Evolutionary conservation across 1,140 invertebrate species (phyloP).

Genomic region (Drosophila eugracilis): DNA sequence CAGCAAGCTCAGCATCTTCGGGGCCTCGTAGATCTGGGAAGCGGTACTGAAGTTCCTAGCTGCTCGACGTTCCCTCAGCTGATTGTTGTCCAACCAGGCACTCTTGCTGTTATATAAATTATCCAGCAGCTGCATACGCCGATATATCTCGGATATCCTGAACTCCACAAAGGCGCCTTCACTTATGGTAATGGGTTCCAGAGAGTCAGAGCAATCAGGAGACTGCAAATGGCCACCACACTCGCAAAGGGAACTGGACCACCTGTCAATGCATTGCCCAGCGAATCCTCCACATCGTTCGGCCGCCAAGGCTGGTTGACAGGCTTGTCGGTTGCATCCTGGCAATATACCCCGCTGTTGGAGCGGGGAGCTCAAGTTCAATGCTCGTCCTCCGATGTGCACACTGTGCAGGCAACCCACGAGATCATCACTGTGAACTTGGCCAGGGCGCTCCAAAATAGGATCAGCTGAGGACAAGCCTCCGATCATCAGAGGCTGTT

Average conservation of each 20-base stretch:
- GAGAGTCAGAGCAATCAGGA: conserved; percentile 91
- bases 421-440: conserved; percentile 95
- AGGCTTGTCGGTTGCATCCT: conserved; percentile 89
- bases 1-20: conserved; percentile 91
- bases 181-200: conserved; percentile 92
- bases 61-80: conserved; percentile 14
- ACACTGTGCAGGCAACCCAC: conserved; percentile 97
- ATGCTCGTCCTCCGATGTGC: conserved; percentile 91
- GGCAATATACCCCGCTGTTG: conserved; percentile 89
- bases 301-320: conserved; percentile 84
- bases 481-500: conserved; percentile 93
- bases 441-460: conserved; percentile 93
- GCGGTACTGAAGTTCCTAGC: conserved; percentile 57
- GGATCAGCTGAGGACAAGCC: conserved; percentile 93
- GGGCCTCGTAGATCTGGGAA: conserved; percentile 82
- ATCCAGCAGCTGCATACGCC: conserved; percentile 93
- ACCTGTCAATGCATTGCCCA: conserved; percentile 92
- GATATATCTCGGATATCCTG: conserved; percentile 92
- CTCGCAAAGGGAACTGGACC: conserved; percentile 90
- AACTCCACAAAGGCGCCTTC: conserved; percentile 92
- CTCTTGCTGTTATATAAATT: conserved; percentile 90
- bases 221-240: conserved; percentile 90
- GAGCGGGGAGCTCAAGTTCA: conserved; percentile 92
- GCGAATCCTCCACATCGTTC: conserved; percentile 87
- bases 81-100: conserved; percentile 86